Base-by-base conservation (phyloP, 2,888 invertebrate genomes). In the Clivina fossor region DNA sequence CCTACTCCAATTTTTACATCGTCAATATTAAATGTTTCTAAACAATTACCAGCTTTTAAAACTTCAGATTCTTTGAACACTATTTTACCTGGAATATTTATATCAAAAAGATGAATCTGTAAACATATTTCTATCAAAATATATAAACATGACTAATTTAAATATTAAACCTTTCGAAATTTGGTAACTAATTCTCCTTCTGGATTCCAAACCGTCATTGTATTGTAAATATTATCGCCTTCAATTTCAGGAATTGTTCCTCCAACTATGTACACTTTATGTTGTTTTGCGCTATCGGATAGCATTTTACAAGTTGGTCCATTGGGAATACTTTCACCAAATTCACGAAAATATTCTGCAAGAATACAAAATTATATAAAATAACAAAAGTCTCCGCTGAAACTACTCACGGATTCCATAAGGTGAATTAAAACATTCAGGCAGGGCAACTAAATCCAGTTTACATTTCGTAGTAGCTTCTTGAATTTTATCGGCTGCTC, bases 81-180 rank as follows among this genome's bases (percentile, higher is more conserved):
- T n/a, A 96, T 90, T 68, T 90, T 88, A 33, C 88, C 90, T 46
- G 94, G 93, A 47, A 98, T 88, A 71, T 96, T 90, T 64, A 98
- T 95, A 74, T 98, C 96, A 74, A 97, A 97, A 40, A 97, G 79
- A 74, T 97, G 97, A 71, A 95, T 80, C 90, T n/a, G n/a, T n/a
- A n/a, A n/a, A n/a, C n/a, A n/a, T n/a, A n/a, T n/a, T n/a, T n/a
- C n/a, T n/a, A n/a, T n/a, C n/a, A n/a, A n/a, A n/a, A n/a, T n/a
- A n/a, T n/a, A n/a, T n/a, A n/a, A n/a, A n/a, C n/a, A n/a, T n/a
- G n/a, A n/a, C n/a, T n/a, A n/a, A n/a, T n/a, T n/a, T n/a, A n/a
- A n/a, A n/a, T n/a, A n/a, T n/a, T n/a, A n/a, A n/a, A n/a, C n/a
- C n/a, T 97, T 97, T 58, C 94, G 81, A 68, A 90, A 87, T 66